Conservation (phyloP, 2,888 invertebrate genomes). For the Papilio gigon region DNA sequence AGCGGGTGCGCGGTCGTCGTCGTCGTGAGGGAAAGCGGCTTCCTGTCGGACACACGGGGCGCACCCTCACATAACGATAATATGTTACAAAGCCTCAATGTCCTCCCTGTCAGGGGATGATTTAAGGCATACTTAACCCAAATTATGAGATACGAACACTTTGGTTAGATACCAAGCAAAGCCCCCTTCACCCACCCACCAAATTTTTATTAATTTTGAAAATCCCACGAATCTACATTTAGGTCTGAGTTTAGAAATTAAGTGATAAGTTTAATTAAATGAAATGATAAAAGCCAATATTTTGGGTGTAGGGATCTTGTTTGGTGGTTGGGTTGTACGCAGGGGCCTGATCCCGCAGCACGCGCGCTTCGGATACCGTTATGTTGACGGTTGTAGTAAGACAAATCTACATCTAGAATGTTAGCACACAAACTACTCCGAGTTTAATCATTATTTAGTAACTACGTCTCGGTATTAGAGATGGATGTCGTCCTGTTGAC, state of each 20-base stretch:
- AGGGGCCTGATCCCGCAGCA: conserved; percentile 79
- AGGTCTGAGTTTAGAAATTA: conserved; percentile 30
- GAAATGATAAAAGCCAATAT: conserved; percentile 57
- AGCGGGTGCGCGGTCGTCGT: conserved; percentile 82
- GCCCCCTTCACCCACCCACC: conserved; percentile 84
- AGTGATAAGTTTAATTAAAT: conserved; percentile 44
- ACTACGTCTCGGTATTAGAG: conserved; percentile 44
- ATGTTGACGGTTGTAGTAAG: conserved; percentile 48
- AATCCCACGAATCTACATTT: conserved; percentile 40
- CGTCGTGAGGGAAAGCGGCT: conserved; percentile 81
- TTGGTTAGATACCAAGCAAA: conserved; percentile 81
- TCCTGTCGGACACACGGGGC: conserved; percentile 68
- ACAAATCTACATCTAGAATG: conserved; percentile 54
- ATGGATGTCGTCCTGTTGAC: conserved; percentile 60
- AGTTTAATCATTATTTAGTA: conserved; percentile 44
- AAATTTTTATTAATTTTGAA: conserved; percentile 72
- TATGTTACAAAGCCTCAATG: conserved; percentile 34
- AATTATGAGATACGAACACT: conserved; percentile 23
- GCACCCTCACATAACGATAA: conserved; percentile 67
- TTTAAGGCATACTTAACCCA: conserved; percentile 34
- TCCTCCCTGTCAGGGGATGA: conserved; percentile 24
- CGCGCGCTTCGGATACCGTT: conserved; percentile 64
- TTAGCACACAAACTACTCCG: conserved; percentile 67
- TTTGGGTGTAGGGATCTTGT: conserved; percentile 82
- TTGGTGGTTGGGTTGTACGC: conserved; percentile 82